Evolutionary conservation across 1,140 invertebrate species (phyloP), one percentile per base, ranked within the genome.

Genomic region (Mycetomoellerius zeteki): DNA sequence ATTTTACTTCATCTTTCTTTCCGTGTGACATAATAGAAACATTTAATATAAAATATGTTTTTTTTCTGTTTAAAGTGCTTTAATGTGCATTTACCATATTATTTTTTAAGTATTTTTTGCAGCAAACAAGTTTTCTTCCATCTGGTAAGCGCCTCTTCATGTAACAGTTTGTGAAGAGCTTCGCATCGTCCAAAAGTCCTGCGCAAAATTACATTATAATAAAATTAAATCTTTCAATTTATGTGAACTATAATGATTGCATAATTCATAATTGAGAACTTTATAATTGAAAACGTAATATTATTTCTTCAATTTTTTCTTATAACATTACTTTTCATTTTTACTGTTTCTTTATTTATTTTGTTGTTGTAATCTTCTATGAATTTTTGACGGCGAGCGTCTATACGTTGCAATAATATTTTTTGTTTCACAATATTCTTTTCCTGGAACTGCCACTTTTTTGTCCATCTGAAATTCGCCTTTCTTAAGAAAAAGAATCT

Each of bases 311-410:
- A 8, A 85, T 72, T 50, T 27, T 52, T 85, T 58, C 81, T 54
- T 30, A n/a, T n/a, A n/a, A 37, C 14, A 47, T 86, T 90, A 93
- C 93, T 88, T 89, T 92, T 21, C 86, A 92, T 90, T 80, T 73
- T 90, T 64, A 76, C 33, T 43, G 81, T 69, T 82, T 91, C 91
- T 58, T 54, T 91, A 8, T 91, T 62, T 7, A 94, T 87, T 85
- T 92, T 92, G 21, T 90, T 64, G 47, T 91, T 92, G 24, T 94
- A 94, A 14, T 88, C 78, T 60, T 92, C 30, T 81, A 95, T 93
- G 75, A 91, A 91, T n/a, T 86, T 75, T 64, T 89, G 76, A 6
- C 93, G 86, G 69, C 89, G 75, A 21, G 78, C 60, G 21, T 90
- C 60, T 19, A 86, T 67, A 43, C 78, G 89, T 19, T 85, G 2